A percentile compares a stretch with the other conserved stretches of the same genome.
Evolutionary conservation across 2,797 vertebrate species (phyloP).

Genomic region (Tachyglossus aculeatus): DNA sequence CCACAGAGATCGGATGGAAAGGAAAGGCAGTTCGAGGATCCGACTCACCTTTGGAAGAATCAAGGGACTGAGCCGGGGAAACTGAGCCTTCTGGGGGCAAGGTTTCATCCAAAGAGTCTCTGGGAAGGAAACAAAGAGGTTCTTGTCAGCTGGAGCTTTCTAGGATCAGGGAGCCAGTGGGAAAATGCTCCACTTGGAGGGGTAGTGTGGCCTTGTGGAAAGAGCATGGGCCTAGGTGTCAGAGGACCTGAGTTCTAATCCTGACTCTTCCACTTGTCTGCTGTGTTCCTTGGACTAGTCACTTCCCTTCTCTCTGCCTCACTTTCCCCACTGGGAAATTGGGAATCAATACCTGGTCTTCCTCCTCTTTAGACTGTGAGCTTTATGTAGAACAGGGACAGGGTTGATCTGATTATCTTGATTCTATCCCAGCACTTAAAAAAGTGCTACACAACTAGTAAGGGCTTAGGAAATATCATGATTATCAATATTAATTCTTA

Average conservation of each 20-base stretch:
- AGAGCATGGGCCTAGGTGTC: no score
- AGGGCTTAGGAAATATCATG: no score
- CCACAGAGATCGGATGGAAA: no score
- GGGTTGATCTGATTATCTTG: no score
- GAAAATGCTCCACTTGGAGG: background rate
- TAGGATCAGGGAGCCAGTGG: background rate
- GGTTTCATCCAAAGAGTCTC: constrained; percentile 55
- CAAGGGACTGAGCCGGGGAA: constrained; percentile 64
- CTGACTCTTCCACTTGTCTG: background rate
- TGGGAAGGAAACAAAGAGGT: constrained; percentile 42
- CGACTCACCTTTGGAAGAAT: constrained; percentile 71
- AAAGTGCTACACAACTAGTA: no score
- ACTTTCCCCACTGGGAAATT: background rate
- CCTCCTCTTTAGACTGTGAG: no score
- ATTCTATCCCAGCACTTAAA: no score
- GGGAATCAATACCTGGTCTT: background rate
- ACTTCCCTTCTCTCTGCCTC: background rate
- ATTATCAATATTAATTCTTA: no score
- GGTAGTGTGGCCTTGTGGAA: no score
- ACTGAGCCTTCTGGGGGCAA: constrained; percentile 52
- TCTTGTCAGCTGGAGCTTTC: background rate
- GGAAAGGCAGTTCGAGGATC: background rate
- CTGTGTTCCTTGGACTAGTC: background rate
- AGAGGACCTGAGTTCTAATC: background rate
- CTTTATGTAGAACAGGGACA: no score